Percentiles rank a stretch among this genome's conserved stretches.
Conservation (phyloP, 2,113 vertebrate genomes). For the Chunga burmeisteri region DNA sequence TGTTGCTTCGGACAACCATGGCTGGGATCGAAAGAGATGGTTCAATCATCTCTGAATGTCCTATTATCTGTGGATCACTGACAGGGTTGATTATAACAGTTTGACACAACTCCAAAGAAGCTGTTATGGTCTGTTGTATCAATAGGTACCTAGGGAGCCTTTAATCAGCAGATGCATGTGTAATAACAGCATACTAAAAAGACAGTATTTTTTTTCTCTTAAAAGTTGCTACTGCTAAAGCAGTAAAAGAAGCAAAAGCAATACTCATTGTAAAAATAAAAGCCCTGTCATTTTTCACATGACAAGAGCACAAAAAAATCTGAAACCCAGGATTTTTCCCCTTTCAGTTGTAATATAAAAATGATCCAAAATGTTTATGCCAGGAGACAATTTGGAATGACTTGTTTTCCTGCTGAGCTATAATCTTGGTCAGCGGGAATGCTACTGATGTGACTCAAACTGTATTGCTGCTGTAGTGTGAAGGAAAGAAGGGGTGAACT, state of each 20-base stretch:
- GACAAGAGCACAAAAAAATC: conserved; percentile 35
- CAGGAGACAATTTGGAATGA: conserved; percentile 61
- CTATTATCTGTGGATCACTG: conserved; percentile 60
- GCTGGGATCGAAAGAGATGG: not conserved
- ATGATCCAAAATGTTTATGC: conserved; percentile 58
- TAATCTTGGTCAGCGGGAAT: conserved; percentile 63
- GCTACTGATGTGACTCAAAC: conserved; percentile 44
- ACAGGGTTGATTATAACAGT: conserved; percentile 43
- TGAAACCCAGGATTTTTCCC: not conserved
- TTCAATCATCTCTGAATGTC: conserved; percentile 37
- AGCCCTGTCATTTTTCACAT: conserved; percentile 7
- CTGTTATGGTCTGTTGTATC: conserved; percentile 40
- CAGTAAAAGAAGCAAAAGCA: conserved; percentile 2
- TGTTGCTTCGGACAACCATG: not conserved
- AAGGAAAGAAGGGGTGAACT: conserved; percentile 36
- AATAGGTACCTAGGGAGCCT: conserved; percentile 43
- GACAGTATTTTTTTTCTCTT: not conserved
- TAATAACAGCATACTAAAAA: conserved; percentile 49
- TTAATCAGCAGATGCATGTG: conserved; percentile 31
- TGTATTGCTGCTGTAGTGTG: not conserved
- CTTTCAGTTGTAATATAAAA: conserved; percentile 38
- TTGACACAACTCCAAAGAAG: conserved; percentile 25
- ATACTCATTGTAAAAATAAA: conserved; percentile 20
- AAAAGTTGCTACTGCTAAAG: conserved; percentile 31
- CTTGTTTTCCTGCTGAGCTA: conserved; percentile 62